phyloP scores from a whole-genome alignment of 2,797 vertebrate species.

The Diplodus sargus region DNA sequence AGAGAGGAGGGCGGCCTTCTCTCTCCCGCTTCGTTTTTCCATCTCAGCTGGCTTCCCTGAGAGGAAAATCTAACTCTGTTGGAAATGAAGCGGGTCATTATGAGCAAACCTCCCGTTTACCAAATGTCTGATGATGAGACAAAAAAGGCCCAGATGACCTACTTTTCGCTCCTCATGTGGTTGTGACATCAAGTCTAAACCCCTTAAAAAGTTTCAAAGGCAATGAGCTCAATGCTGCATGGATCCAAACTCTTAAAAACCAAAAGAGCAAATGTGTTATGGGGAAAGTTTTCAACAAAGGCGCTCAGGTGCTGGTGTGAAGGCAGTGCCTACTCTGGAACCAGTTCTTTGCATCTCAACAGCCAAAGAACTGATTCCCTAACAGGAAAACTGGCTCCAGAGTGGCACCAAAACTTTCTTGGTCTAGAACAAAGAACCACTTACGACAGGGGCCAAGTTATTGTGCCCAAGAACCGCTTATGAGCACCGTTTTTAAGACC shows the following conservation, averaged over 20 bases:
- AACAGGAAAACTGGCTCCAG: too few species aligned
- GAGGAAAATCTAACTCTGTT: slow-evolving; percentile 74
- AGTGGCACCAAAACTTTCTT: too few species aligned
- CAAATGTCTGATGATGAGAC: slow-evolving; percentile 44
- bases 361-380: too few species aligned
- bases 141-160: slow-evolving; percentile 55
- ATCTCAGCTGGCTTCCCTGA: slow-evolving; percentile 62
- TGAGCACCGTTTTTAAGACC: too few species aligned
- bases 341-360: too few species aligned
- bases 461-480: too few species aligned
- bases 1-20: slow-evolving; percentile 23
- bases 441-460: too few species aligned
- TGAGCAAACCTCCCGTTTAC: slow-evolving; percentile 42
- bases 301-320: too few species aligned
- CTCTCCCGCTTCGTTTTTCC: slow-evolving; percentile 60
- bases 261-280: slow-evolving; percentile 40
- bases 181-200: slow-evolving; percentile 28
- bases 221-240: slow-evolving; percentile 6
- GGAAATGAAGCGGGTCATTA: slow-evolving; percentile 56
- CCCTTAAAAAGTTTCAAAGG: slow-evolving; percentile 14
- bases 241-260: slow-evolving; percentile 17
- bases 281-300: slow-evolving; percentile 41
- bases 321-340: too few species aligned
- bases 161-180: slow-evolving; percentile 45
- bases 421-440: too few species aligned